Base-by-base conservation (phyloP, 2,888 invertebrate species). In the Meiosimyza decipiens region DNA sequence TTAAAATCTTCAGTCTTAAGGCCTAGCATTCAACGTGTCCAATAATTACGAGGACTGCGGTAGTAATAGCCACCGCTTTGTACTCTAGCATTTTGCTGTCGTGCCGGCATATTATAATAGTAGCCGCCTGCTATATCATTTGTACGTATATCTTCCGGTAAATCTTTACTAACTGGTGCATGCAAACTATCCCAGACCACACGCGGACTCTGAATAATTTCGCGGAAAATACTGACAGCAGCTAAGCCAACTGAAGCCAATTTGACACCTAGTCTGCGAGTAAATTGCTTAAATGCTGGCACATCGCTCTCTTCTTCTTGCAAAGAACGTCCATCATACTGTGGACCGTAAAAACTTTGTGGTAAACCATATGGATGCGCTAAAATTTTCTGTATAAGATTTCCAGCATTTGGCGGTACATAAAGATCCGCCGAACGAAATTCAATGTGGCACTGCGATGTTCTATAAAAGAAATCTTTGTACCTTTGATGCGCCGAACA, bases 401-500 rank as follows among this genome's bases (percentile, higher is more conserved):
- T 84, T 33, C 82, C 81, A 55, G 80, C 80, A 78, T 84, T 81
- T 47, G 83, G 80, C 9, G 86, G 86, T 40, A 86, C 81, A 80
- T 83, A 86, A 47, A 85, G 79, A 75, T 86, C 83, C 66, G 85
- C 85, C 66, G 81, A 76, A 72, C 83, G 83, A 72, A 79, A 85
- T 16, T 80, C 81, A 72, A 82, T 79, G 40, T 80, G 80, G 76
- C 86, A 86, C 47, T 80, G 82, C 49, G 78, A 72, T 52, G 73
- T 71, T 49, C 75, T 78, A 69, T 82, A 82, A 75, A 77, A 81
- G 76, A 79, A 83, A 78, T 84, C 78, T 49, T 84, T 85, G 83
- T 87, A 91, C 91, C 89, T 91, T 84, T 91, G 91, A 87, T 89
- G 90, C 60, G 89, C 86, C 0, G 91, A 90, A 81, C 91, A 91